Base-by-base conservation (phyloP, 2,113 vertebrate species). In the Meriones unguiculatus region DNA sequence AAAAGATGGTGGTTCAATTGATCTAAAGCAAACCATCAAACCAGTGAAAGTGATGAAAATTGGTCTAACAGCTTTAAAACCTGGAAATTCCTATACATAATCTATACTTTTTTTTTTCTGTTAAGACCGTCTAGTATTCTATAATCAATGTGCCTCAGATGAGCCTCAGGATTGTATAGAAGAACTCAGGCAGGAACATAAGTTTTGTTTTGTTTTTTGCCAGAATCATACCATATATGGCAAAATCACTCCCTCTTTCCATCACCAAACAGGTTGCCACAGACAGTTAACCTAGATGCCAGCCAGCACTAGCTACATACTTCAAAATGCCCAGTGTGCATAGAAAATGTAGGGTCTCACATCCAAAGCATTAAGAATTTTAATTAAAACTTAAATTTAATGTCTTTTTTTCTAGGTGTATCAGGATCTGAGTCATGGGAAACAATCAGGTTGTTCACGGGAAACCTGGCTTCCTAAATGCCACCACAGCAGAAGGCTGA, bases 11-110 rank as follows among this genome's bases (percentile, higher is more conserved):
- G 12, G 67, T 67, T 95, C 94, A 75, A 87, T 62, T 95, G 69
- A 77, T 52, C 38, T 77, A 80, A 95, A 97, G 93, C 11, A 93
- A 98, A 81, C 32, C 22, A 92, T 85, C 32, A 87, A 10, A 73
- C 8, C 32, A 89, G 17, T 24, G 30, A 64, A 96, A 75, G 85
- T 32, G 70, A 70, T 67, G 25, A 84, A 87, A 92, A 77, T 77
- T 76, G n/a, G 80, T 64, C 54, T 85, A 91, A 95, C 46, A 77
- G 8, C 94, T 87, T 81, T 92, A 94, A 95, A 96, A n/a, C 22
- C 30, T 50, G 9, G 13, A 95, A 90, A 95, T 92, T 35, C 25
- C 59, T 84, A 12, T 82, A 67, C 10, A 82, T 22, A 70, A 5
- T 41, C 41, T 89, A 17, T 70, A 87, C 75, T 67, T 90, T 80